These are phyloP conservation scores for Cataglyphis rosenhaueri DNA, from an alignment of 2,888 invertebrate genomes.

Conservation along the genomic window DNA sequence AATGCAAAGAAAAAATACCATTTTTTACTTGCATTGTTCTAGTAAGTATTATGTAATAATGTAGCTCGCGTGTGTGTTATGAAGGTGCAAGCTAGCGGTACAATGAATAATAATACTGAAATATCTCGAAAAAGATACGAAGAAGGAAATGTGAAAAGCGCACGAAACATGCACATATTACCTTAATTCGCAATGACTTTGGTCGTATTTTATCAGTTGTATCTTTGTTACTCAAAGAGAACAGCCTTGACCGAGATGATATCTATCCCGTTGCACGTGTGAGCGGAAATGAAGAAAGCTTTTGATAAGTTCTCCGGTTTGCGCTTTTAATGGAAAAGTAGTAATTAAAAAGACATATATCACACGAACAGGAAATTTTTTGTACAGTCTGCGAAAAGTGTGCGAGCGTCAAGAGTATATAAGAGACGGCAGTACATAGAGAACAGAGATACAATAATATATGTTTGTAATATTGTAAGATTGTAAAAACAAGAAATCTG, in stretches of 20 bases:
- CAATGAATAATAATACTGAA: background rate
- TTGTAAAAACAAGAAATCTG: background rate
- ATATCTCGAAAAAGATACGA: background rate
- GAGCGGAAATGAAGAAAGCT: constrained; percentile 20
- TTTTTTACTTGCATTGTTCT: background rate
- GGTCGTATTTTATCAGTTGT: constrained; percentile 45
- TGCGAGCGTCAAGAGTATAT: background rate
- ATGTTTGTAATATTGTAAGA: background rate
- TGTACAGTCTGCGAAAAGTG: background rate
- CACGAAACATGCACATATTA: constrained; percentile 14
- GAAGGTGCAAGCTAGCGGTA: background rate
- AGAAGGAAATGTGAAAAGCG: background rate
- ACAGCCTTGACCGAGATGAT: constrained; percentile 60
- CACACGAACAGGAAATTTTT: background rate
- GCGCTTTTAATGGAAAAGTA: constrained; percentile 2
- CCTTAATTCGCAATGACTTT: constrained; percentile 16
- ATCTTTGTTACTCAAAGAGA: constrained; percentile 37
- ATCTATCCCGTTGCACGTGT: constrained; percentile 33
- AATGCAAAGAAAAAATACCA: background rate
- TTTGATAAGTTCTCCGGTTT: background rate
- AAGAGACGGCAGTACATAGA: no score
- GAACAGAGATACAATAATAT: background rate
- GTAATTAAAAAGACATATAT: constrained; percentile 9
- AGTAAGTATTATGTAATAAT: background rate
- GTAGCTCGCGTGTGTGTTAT: background rate